Conservation (phyloP, 2,888 invertebrate genomes). For the Euproctis similis region DNA sequence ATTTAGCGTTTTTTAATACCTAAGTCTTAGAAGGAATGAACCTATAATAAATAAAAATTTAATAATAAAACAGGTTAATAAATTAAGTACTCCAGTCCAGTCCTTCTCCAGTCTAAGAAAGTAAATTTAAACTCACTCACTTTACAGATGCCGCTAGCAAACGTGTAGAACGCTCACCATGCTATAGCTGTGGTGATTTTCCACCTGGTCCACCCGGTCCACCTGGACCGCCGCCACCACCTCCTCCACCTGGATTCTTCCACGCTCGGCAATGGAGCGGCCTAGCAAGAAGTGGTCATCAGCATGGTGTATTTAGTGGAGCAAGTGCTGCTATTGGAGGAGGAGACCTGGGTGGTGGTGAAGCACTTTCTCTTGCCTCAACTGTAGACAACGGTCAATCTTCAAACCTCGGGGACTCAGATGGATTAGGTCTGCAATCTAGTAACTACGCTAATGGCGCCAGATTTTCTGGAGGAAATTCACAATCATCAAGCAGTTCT, state of each 20-base stretch:
- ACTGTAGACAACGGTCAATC: slow-evolving; percentile 5
- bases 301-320: slow-evolving; percentile 42
- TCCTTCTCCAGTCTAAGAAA: neutral
- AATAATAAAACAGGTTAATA: no score
- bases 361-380: slow-evolving; percentile 38
- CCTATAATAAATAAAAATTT: no score
- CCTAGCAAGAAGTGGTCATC: slow-evolving; percentile 32
- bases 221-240: slow-evolving; percentile 2
- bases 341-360: slow-evolving; percentile 22
- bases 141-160: slow-evolving; percentile 9
- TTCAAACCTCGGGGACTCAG: slow-evolving; percentile 1
- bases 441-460: slow-evolving; percentile 4
- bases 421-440: slow-evolving; percentile 1
- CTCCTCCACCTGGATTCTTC: slow-evolving; percentile 22
- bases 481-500: slow-evolving; percentile 12
- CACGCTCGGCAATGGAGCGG: slow-evolving; percentile 51
- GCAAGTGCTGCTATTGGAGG: slow-evolving; percentile 29
- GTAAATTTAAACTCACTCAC: neutral
- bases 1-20: no score
- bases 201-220: slow-evolving; percentile 1
- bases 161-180: slow-evolving; percentile 19
- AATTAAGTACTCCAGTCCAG: neutral
- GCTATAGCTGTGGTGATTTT: slow-evolving; percentile 10
- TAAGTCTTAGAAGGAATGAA: no score
- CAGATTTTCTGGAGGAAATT: slow-evolving; percentile 5